Evolutionary conservation across 2,888 invertebrate genomes (phyloP).

Genomic region (Leptodirus hochenwartii): DNA sequence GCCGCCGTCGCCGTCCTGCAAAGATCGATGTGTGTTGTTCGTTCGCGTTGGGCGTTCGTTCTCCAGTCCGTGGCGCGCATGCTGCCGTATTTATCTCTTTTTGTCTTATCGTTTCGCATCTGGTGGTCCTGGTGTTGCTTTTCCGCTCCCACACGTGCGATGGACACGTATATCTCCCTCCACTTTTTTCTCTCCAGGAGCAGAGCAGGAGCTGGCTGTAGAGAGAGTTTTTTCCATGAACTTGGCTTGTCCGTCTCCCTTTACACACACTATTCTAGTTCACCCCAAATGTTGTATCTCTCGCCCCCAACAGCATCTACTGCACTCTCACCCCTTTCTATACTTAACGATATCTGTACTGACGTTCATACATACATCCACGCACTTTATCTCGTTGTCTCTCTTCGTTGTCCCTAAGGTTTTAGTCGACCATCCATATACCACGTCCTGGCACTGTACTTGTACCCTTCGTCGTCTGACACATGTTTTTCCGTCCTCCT

Average conservation of each 20-base stretch:
- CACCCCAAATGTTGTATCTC: too few relatives aligned
- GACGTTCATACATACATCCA: constrained; percentile 16
- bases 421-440: too few relatives aligned
- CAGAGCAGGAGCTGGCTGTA: too few relatives aligned
- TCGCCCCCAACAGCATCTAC: constrained; percentile 4
- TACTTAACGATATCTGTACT: constrained; percentile 5
- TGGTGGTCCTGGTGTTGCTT: constrained; percentile 15
- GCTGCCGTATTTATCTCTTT: constrained; percentile 30
- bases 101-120: constrained; percentile 26
- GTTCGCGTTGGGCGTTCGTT: too few relatives aligned
- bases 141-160: constrained; percentile 16
- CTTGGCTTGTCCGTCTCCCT: too few relatives aligned
- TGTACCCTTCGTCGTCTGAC: constrained; percentile 22
- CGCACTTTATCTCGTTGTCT: constrained; percentile 19
- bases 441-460: constrained; percentile 21
- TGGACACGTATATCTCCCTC: constrained; percentile 5
- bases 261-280: too few relatives aligned
- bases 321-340: constrained; percentile 9
- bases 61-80: constrained; percentile 27
- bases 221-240: too few relatives aligned
- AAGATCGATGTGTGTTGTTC: constrained; percentile 2
- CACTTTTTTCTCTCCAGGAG: not conserved
- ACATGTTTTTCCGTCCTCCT: constrained; percentile 23
- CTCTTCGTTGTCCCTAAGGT: constrained; percentile 20
- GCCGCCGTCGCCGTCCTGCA: constrained; percentile 2